Evolutionary conservation across 2,888 invertebrate genomes (phyloP).

Genomic region (Dolichomitus sp.): DNA sequence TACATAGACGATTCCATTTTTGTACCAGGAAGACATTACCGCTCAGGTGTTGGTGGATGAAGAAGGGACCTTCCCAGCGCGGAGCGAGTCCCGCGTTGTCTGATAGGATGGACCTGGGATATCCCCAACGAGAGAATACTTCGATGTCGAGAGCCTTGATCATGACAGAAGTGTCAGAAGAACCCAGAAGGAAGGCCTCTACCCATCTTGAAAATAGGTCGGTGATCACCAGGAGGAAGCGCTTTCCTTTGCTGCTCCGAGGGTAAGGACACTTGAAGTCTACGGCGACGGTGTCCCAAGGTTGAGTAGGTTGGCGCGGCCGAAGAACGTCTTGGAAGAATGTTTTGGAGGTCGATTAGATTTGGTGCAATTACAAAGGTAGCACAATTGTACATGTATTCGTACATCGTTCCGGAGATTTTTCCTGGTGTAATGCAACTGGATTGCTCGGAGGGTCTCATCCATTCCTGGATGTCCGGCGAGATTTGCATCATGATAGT

Average conservation of each 20-base stretch:
- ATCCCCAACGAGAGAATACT: neutral
- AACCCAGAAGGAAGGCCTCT: neutral
- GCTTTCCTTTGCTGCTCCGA: neutral
- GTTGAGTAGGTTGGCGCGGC: neutral
- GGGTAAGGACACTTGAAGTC: conserved; percentile 22
- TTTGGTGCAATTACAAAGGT: conserved; percentile 4
- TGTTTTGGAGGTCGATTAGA: neutral
- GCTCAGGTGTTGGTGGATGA: too few species aligned
- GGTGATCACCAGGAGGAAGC: conserved; percentile 10
- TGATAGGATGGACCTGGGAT: neutral
- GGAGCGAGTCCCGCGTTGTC: neutral
- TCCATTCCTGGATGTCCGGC: neutral
- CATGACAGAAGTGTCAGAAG: neutral
- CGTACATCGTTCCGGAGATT: neutral
- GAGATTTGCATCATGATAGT: neutral
- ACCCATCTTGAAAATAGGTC: conserved; percentile 27
- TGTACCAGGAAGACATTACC: too few species aligned
- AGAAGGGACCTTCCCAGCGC: too few species aligned
- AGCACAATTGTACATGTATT: neutral
- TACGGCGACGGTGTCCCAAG: conserved; percentile 5
- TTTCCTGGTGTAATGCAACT: neutral
- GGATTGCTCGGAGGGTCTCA: neutral
- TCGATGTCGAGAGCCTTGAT: neutral
- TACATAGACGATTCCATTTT: too few species aligned
- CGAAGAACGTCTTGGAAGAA: neutral